Base-by-base conservation (phyloP, 2,888 invertebrate genomes). In the Leptarthrus brevirostris region DNA sequence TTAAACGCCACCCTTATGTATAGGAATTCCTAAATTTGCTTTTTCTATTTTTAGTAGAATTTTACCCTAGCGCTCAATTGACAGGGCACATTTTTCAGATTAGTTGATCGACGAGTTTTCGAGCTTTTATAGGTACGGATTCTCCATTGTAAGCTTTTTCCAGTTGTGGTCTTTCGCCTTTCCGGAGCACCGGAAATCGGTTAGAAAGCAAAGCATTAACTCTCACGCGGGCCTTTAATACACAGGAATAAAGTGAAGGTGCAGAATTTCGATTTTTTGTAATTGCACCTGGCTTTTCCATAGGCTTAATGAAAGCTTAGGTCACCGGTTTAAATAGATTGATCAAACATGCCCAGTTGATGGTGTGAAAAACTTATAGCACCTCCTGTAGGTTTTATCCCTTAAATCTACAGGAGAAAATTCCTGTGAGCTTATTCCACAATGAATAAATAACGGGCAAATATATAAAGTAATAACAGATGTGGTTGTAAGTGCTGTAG, bases 41-140 rank as follows among this genome's bases (percentile, higher is more conserved):
- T 52, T 26, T 34, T 52, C 69, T 69, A 69, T 69, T 69, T 49
- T 44, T 69, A 69, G 69, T 1, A 6, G 3, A 30, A 52, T 52
- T 10, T 54, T 54, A 26, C 1, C 26, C 14, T 14, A n/a, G 30
- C 6, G 26, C 26, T 5, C 26, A 26, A 54, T 69, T 52, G 69
- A 52, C 52, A 34, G 34, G 26, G 34, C 30, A 52, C 12, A 52
- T 44, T 26, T 64, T 18, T 44, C 24, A 34, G 69, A 69, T 69
- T 69, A 52, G 52, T 26, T 34, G 69, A 52, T 66, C 8, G 10
- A 22, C 61, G 34, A 20, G 36, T 26, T 26, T 1, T 14, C 26
- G n/a, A 49, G 66, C 66, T 66, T 49, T 49, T 10, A 14, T 44
- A 69, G 69, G 52, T 52, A 44, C 18, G 34, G 52, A 49, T 52